Evolutionary conservation across 2,113 vertebrate genomes (phyloP).

Genomic region (Columba janthina): DNA sequence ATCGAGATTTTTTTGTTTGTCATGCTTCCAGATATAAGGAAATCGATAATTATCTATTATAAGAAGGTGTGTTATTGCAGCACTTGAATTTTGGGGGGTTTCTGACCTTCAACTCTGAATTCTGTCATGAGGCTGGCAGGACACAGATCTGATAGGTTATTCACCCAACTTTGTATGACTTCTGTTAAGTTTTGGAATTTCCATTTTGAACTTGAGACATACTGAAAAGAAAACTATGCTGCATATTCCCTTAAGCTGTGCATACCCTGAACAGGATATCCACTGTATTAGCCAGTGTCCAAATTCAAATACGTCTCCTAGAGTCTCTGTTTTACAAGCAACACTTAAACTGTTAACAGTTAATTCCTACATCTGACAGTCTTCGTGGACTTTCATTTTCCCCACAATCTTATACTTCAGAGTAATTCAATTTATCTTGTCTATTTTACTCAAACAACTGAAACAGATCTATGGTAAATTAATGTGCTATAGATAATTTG

Average conservation of each 20-base stretch:
- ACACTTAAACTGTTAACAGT: conserved; percentile 28
- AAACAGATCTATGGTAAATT: conserved; percentile 75
- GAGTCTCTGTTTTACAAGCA: not conserved
- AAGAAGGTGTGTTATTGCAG: not conserved
- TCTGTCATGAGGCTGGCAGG: not conserved
- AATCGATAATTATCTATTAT: not conserved
- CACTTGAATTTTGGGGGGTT: not conserved
- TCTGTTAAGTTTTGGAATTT: not conserved
- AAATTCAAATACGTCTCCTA: not conserved
- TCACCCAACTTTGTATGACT: not conserved
- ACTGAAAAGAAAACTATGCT: not conserved
- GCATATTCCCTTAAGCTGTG: not conserved
- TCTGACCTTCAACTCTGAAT: not conserved
- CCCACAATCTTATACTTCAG: conserved; percentile 59
- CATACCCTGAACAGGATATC: not conserved
- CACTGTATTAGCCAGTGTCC: not conserved
- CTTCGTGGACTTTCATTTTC: conserved; percentile 54
- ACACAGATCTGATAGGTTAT: not conserved
- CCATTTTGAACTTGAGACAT: not conserved
- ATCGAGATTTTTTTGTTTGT: not conserved
- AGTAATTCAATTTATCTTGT: conserved; percentile 78
- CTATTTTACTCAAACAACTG: conserved; percentile 73
- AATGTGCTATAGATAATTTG: conserved; percentile 72
- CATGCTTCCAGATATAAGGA: not conserved
- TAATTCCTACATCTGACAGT: conserved; percentile 64